Evolutionary conservation across 1,140 invertebrate genomes (phyloP).

Genomic region (Scaptodrosophila lebanonensis): DNA sequence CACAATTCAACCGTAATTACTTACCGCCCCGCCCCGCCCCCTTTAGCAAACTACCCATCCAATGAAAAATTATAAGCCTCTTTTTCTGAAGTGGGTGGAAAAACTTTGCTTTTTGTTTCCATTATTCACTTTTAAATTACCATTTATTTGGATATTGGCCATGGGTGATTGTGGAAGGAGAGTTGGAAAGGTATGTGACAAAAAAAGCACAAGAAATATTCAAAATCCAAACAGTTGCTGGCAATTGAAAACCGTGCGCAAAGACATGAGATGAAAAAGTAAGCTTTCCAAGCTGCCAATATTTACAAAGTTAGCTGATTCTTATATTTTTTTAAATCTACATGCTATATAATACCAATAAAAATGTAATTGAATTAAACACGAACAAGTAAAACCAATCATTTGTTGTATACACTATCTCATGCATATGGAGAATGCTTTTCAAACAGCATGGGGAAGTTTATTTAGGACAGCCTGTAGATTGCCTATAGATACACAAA

Average conservation of each 20-base stretch:
- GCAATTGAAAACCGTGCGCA: slow-evolving; percentile 4
- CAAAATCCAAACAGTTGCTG: slow-evolving; percentile 43
- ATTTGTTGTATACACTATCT: no score
- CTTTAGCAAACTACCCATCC: slow-evolving; percentile 5
- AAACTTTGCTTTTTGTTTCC: slow-evolving; percentile 69
- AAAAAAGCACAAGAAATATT: slow-evolving; percentile 16
- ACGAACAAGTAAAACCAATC: no score
- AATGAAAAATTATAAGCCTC: slow-evolving; percentile 52
- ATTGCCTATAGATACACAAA: slow-evolving; percentile 35
- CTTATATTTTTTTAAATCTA: no score
- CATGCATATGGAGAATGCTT: no score
- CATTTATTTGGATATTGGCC: slow-evolving; percentile 35
- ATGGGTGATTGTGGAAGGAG: slow-evolving; percentile 31
- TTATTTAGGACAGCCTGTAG: no score
- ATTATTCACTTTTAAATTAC: slow-evolving; percentile 75
- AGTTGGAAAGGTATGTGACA: slow-evolving; percentile 14
- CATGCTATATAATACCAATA: no score
- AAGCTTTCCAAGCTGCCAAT: no score
- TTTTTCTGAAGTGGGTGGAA: slow-evolving; percentile 23
- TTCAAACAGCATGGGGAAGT: no score
- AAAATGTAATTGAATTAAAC: no score
- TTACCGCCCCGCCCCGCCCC: slow-evolving; percentile 48
- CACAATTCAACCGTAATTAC: slow-evolving; percentile 73
- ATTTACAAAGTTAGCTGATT: no score
- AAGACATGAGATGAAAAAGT: no score